phyloP scores from a whole-genome alignment of 2,888 invertebrate genomes.

The Leptopterna dolabrata region DNA sequence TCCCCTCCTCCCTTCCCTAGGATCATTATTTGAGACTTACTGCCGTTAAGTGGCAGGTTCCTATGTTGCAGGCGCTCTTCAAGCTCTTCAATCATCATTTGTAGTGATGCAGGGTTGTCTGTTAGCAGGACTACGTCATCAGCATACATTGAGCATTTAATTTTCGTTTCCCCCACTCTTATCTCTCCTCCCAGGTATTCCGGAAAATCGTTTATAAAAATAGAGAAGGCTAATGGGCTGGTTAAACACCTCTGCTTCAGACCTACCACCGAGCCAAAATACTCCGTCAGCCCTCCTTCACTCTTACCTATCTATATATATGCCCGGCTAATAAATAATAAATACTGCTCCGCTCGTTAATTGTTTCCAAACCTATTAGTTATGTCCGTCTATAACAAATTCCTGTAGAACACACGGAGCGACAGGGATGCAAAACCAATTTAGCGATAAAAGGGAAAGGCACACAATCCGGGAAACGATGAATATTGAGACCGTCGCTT shows the following conservation, averaged over 20 bases:
- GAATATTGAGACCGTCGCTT: slow-evolving; percentile 13
- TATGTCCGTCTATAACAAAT: not conserved
- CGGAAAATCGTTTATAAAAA: not conserved
- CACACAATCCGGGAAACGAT: not conserved
- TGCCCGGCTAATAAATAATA: too few relatives aligned
- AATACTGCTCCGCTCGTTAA: not conserved
- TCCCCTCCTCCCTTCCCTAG: too few relatives aligned
- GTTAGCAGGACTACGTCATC: too few relatives aligned
- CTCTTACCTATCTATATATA: too few relatives aligned
- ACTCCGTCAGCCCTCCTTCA: too few relatives aligned
- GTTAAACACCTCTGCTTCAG: too few relatives aligned
- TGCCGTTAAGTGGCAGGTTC: too few relatives aligned
- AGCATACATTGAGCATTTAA: not conserved
- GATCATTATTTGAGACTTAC: too few relatives aligned
- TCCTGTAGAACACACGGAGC: not conserved
- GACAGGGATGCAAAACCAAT: not conserved
- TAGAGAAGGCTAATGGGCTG: not conserved
- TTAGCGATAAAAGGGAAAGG: slow-evolving; percentile 1
- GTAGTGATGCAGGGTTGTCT: too few relatives aligned
- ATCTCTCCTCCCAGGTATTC: not conserved
- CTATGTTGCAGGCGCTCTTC: too few relatives aligned
- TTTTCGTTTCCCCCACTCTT: not conserved
- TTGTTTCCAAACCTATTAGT: not conserved
- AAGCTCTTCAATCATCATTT: too few relatives aligned
- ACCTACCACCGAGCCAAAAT: too few relatives aligned